Base-by-base conservation (phyloP, 2,797 vertebrate genomes). In the Paguma larvata region DNA sequence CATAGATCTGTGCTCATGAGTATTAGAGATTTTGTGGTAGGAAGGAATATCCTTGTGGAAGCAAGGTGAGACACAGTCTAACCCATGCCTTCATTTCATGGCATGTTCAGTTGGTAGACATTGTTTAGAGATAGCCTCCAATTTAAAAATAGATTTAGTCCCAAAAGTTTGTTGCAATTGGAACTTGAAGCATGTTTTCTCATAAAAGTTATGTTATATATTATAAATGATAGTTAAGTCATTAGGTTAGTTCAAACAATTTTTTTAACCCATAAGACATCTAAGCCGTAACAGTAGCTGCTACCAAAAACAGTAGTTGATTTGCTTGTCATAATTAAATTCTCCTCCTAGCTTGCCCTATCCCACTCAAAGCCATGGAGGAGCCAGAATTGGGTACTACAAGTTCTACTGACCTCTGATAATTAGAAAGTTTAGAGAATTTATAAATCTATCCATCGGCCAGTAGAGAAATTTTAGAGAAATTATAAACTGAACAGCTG, bases 101-200 rank as follows among this genome's bases (percentile, higher is more conserved):
- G 41, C 75, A n/a, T 46, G 48, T 67, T 92, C 53, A 82, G 30
- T 63, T 96, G 72, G 30, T 70, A 41, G n/a, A n/a, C 30, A 62
- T 9, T 48, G 25, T 62, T 30, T 19, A 30, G 65, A 67, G 48
- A 95, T 48, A 85, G 25, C 3, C 19, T 4, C 48, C 10, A n/a
- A 70, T 8, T 93, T 63, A 91, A 85, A 88, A 94, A 67, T 16
- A 72, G 2, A 67, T 72, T 88, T 84, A 91, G n/a, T 62, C 77
- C 23, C 8, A 75, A 79, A 92, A 62, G 15, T 77, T 89, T 75
- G 14, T 67, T 87, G 27, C 21, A 75, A 48, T 89, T 91, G 30
- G 65, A 96, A 84, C n/a, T 97, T 72, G 8, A 72, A 90, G 27
- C 2, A n/a, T 46, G 23, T 96, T 97, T 96, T 89, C 15, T 93